Percentiles rank a stretch among this genome's conserved stretches.
These are phyloP conservation scores for Amaurobius ferox DNA, from an alignment of 2,888 invertebrate genomes.

Conservation along the genomic window DNA sequence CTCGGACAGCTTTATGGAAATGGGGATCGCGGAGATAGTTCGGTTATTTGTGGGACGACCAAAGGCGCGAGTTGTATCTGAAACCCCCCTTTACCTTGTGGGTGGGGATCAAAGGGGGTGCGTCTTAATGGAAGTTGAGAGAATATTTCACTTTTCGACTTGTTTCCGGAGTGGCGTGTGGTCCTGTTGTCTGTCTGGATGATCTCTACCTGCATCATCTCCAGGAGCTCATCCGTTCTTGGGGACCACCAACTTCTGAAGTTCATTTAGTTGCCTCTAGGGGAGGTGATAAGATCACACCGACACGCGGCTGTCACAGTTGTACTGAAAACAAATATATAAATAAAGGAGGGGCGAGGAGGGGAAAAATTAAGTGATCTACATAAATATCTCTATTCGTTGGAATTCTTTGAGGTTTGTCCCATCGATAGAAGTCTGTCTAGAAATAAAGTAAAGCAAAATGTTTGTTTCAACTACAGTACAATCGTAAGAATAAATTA, in stretches of 20 bases:
- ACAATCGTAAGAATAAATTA: too few relatives aligned
- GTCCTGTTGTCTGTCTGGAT: neutral
- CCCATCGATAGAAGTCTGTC: too few relatives aligned
- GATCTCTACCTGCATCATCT: neutral
- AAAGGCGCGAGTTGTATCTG: neutral
- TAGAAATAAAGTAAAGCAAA: too few relatives aligned
- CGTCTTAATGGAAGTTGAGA: neutral
- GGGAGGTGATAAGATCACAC: neutral
- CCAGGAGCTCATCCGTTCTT: neutral
- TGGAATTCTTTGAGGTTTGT: too few relatives aligned
- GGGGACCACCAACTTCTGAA: neutral
- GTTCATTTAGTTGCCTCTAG: neutral
- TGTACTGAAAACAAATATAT: neutral
- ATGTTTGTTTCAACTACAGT: too few relatives aligned
- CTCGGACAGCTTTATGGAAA: constrained; percentile 14
- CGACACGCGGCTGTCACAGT: neutral
- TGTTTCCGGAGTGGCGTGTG: neutral
- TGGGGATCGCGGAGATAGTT: neutral
- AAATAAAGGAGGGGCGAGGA: neutral
- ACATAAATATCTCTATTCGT: too few relatives aligned
- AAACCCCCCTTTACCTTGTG: neutral
- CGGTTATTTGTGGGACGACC: neutral
- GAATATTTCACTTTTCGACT: neutral
- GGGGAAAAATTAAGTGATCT: too few relatives aligned
- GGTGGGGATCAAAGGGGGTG: neutral